Percentiles rank a stretch among this genome's conserved stretches.
Conservation (phyloP, 2,113 vertebrate species). For the Corythornis cristatus region DNA sequence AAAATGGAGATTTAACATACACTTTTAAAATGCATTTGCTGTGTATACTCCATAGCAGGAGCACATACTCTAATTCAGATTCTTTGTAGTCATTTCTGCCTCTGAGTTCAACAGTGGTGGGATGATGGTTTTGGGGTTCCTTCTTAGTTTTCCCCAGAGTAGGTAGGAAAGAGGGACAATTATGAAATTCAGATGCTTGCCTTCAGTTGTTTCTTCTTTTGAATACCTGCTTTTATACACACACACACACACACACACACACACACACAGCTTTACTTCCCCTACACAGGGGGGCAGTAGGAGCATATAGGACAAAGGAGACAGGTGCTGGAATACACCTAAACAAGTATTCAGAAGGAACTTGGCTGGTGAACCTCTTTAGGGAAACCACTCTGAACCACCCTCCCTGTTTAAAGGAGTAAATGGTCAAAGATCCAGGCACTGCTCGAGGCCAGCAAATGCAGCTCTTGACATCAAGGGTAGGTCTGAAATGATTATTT, state of each 20-base stretch:
- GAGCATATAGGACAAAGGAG: not conserved
- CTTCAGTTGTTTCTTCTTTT: not conserved
- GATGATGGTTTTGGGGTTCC: not conserved
- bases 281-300: not conserved
- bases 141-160: not conserved
- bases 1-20: not conserved
- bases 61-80: not conserved
- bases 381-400: not conserved
- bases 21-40: not conserved
- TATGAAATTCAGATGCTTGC: not conserved
- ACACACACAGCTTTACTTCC: not conserved
- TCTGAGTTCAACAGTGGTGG: not conserved
- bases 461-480: not conserved
- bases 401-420: not conserved
- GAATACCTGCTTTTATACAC: not conserved
- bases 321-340: no score
- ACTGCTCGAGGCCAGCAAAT: not conserved
- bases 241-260: no score
- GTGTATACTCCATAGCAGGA: rapidly evolving
- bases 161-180: not conserved
- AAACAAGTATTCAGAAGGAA: not conserved
- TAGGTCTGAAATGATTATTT: not conserved
- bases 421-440: not conserved
- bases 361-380: not conserved
- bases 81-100: not conserved